Evolutionary conservation across 2,888 invertebrate genomes (phyloP).

Genomic region (Zeuzera pyrina): DNA sequence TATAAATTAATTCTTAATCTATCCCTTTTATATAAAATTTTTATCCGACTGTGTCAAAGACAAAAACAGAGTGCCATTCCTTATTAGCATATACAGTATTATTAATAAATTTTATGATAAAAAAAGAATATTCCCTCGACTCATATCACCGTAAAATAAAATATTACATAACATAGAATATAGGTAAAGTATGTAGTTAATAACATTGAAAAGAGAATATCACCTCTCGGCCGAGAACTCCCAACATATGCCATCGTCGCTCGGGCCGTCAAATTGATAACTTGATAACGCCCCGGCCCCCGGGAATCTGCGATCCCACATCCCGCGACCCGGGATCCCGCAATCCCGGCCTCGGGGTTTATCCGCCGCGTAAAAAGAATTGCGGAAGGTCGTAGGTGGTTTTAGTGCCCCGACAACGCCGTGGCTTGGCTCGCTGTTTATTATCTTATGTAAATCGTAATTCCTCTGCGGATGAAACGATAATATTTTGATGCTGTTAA

Average conservation of each 20-base stretch:
- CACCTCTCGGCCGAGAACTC: not conserved
- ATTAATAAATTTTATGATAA: too few species aligned
- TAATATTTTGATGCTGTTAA: conserved; percentile 31
- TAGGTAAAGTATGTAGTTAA: too few species aligned
- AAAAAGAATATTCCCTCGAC: too few species aligned
- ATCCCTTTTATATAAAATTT: too few species aligned
- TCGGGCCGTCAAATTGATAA: conserved; percentile 55
- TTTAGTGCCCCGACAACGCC: conserved; percentile 22
- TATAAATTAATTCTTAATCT: too few species aligned
- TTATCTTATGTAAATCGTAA: conserved; percentile 54
- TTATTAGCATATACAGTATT: too few species aligned
- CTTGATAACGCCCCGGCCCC: conserved; percentile 47
- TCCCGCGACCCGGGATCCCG: conserved; percentile 15
- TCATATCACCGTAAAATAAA: too few species aligned
- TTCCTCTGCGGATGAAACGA: conserved; percentile 38
- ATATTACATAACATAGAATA: too few species aligned
- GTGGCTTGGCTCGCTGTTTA: conserved; percentile 21
- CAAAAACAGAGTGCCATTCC: too few species aligned
- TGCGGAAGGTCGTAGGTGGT: conserved; percentile 21
- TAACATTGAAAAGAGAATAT: too few species aligned
- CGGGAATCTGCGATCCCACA: conserved; percentile 20
- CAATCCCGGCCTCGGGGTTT: conserved; percentile 18
- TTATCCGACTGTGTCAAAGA: too few species aligned
- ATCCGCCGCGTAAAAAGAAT: conserved; percentile 28
- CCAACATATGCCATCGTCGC: conserved; percentile 18